Evolutionary conservation across 2,113 vertebrate species (phyloP).

Genomic region (Pollimyrus isidori): DNA sequence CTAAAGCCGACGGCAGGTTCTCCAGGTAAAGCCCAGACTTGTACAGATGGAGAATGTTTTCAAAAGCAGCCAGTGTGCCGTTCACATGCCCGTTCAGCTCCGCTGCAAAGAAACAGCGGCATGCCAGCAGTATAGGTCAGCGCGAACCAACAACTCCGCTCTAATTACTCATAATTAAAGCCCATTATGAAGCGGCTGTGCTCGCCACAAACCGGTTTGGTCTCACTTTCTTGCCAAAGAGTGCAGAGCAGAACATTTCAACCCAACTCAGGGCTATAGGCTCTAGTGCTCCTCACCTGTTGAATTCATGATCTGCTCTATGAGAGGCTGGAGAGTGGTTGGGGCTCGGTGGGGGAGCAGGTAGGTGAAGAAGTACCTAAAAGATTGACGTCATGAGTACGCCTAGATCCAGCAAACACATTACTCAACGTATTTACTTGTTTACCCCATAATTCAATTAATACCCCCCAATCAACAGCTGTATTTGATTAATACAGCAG

Average conservation of each 20-base stretch:
- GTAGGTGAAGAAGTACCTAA: constrained; percentile 88
- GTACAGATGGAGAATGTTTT: constrained; percentile 74
- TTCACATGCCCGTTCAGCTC: constrained; percentile 72
- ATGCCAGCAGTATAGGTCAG: constrained; percentile 9
- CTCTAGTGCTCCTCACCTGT: constrained; percentile 65
- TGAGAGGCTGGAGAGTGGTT: constrained; percentile 61
- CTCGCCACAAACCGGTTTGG: not conserved
- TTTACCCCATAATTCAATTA: not conserved
- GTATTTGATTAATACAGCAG: not conserved
- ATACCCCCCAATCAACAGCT: not conserved
- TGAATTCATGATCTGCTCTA: constrained; percentile 76
- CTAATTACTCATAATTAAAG: not conserved
- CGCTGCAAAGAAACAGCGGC: constrained; percentile 52
- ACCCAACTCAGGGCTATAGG: not conserved
- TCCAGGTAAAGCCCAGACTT: constrained; percentile 76
- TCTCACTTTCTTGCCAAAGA: not conserved
- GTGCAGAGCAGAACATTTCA: not conserved
- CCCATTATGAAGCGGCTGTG: not conserved
- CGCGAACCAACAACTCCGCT: not conserved
- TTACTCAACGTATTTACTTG: not conserved
- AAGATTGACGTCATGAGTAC: constrained; percentile 37
- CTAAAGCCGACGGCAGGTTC: constrained; percentile 54
- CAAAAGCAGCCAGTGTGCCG: constrained; percentile 72
- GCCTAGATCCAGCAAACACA: not conserved
- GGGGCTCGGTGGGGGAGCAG: constrained; percentile 82